Conservation (phyloP, 2,888 invertebrate species). For the Synanthedon tipuliformis region DNA sequence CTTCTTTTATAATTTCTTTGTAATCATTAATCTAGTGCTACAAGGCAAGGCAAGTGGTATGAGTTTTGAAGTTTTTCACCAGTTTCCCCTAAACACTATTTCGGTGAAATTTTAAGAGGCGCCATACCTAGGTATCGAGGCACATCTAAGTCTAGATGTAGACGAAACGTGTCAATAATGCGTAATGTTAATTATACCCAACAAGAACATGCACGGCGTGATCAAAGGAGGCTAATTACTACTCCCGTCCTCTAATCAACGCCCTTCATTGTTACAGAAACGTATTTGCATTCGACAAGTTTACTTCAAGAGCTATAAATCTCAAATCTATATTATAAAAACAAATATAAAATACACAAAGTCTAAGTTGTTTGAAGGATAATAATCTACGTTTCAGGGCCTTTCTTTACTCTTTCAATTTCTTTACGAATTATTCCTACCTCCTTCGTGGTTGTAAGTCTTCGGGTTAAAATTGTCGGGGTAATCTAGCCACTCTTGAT, state of each 20-base stretch:
- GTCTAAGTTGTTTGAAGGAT: too few relatives aligned
- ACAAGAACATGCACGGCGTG: constrained; percentile 46
- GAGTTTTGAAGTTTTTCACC: too few relatives aligned
- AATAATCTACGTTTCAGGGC: too few relatives aligned
- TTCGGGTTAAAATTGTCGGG: too few relatives aligned
- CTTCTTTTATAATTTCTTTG: too few relatives aligned
- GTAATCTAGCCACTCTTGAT: too few relatives aligned
- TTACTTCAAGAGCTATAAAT: constrained; percentile 13
- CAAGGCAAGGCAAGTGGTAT: too few relatives aligned
- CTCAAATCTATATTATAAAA: not conserved
- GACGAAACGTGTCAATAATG: constrained; percentile 17
- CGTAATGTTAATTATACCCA: constrained; percentile 32
- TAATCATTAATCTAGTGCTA: too few relatives aligned
- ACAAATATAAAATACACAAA: not conserved
- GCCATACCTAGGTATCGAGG: not conserved
- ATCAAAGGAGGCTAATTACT: constrained; percentile 63
- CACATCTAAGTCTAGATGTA: not conserved
- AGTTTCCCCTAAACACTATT: too few relatives aligned
- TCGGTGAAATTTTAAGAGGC: not conserved
- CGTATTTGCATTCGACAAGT: constrained; percentile 42
- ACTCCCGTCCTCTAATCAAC: constrained; percentile 46
- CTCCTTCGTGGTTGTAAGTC: too few relatives aligned
- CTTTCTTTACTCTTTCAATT: too few relatives aligned
- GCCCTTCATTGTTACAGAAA: constrained; percentile 45
- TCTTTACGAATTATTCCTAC: too few relatives aligned